A percentile compares a stretch with the other conserved stretches of the same genome.
Conservation (phyloP, 1,140 invertebrate species). For the Bombus picipes region DNA sequence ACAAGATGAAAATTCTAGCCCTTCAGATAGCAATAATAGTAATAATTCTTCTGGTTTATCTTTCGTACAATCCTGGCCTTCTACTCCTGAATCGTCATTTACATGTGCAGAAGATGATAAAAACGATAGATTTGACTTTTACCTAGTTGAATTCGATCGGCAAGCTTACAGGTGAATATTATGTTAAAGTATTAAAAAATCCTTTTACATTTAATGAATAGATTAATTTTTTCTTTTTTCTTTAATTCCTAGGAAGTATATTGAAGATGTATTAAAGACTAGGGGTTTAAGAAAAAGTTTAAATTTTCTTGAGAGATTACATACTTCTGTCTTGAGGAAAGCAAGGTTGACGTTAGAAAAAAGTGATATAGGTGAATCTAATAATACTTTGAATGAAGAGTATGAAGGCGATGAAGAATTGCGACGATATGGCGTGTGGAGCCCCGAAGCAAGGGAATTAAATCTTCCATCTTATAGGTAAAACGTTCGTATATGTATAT, state of each 20-base stretch:
- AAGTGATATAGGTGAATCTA: conserved; percentile 74
- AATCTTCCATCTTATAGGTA: conserved; percentile 90
- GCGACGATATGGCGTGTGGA: conserved; percentile 89
- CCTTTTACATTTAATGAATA: not conserved
- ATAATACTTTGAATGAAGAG: conserved; percentile 75
- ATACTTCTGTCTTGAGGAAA: conserved; percentile 86
- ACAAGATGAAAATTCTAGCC: conserved; percentile 70
- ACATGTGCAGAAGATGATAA: conserved; percentile 70
- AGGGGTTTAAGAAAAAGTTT: conserved; percentile 91
- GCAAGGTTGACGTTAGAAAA: conserved; percentile 87
- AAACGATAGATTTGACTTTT: conserved; percentile 70
- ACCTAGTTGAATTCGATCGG: conserved; percentile 76
- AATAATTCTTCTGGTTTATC: conserved; percentile 74
- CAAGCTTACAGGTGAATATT: conserved; percentile 82
- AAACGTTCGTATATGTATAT: not conserved
- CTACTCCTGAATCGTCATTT: conserved; percentile 70
- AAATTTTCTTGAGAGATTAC: conserved; percentile 88
- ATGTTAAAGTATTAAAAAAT: not conserved
- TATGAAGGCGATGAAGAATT: conserved; percentile 84
- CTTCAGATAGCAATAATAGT: conserved; percentile 81
- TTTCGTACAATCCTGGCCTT: conserved; percentile 68
- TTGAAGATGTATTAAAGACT: conserved; percentile 93
- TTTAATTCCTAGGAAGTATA: conserved; percentile 87
- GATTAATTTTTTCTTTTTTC: not conserved
- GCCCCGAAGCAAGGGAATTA: conserved; percentile 88